phyloP scores from a whole-genome alignment of 2,888 invertebrate genomes.

The Formica aserva region DNA sequence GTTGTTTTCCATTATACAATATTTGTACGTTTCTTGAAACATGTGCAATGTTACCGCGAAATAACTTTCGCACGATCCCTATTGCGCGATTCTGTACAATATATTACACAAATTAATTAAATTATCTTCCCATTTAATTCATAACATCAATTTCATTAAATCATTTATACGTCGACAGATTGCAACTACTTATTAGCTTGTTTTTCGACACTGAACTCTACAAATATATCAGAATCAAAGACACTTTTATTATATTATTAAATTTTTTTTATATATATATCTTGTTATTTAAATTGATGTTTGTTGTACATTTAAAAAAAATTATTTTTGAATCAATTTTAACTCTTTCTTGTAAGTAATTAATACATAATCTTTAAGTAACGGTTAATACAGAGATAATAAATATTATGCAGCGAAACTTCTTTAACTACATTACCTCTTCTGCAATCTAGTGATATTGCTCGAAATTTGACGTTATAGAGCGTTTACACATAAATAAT shows the following conservation, averaged over 20 bases:
- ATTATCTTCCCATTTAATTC: slow-evolving; percentile 36
- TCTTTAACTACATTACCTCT: not conserved
- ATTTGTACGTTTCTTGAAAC: slow-evolving; percentile 26
- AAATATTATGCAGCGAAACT: not conserved
- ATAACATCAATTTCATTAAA: slow-evolving; percentile 8
- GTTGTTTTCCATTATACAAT: slow-evolving; percentile 13
- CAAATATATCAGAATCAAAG: slow-evolving; percentile 15
- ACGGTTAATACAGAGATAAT: not conserved
- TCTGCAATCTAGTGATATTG: not conserved
- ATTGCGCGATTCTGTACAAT: not conserved
- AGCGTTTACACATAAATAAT: not conserved
- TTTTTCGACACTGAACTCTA: not conserved
- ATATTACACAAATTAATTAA: slow-evolving; percentile 25
- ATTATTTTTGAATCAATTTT: not conserved
- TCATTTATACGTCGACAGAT: slow-evolving; percentile 18
- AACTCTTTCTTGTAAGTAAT: not conserved
- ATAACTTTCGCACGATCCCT: slow-evolving; percentile 2
- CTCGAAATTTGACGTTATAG: not conserved
- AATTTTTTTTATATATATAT: not conserved
- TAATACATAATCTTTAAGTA: not conserved
- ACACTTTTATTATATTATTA: slow-evolving; percentile 16
- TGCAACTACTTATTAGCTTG: slow-evolving; percentile 18
- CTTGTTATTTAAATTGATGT: not conserved
- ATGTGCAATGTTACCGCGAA: slow-evolving; percentile 18
- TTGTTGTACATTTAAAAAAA: not conserved